These are phyloP conservation scores for Nemopilema nomurai DNA, from an alignment of 30 jellyfish, hydroid and myxozoan genomes.

Conservation along the genomic window DNA sequence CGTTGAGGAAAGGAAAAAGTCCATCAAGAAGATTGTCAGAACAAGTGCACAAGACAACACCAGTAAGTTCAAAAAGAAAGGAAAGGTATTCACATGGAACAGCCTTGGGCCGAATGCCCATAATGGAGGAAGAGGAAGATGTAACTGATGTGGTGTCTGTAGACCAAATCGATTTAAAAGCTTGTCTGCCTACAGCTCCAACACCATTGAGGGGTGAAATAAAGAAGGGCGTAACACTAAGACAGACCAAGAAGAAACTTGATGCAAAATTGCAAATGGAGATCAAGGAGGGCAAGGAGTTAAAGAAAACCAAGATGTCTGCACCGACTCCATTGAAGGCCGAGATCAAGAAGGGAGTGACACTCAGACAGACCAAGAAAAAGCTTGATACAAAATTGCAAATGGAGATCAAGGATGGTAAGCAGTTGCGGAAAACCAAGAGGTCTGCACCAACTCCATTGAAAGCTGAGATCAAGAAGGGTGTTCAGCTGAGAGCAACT, in stretches of 20 bases:
- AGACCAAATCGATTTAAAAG: neutral
- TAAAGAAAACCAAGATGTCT: constrained; percentile 51
- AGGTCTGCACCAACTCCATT: constrained; percentile 65
- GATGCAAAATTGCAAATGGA: constrained; percentile 34
- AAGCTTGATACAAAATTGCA: constrained; percentile 31
- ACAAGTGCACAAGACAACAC: constrained; percentile 32
- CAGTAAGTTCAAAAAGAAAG: neutral
- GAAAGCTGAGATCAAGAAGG: constrained; percentile 42
- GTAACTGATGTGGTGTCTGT: neutral
- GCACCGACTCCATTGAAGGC: constrained; percentile 82
- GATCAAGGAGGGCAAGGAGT: constrained; percentile 23
- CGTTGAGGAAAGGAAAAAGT: constrained; percentile 77
- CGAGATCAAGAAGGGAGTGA: constrained; percentile 58
- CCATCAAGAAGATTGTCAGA: constrained; percentile 77
- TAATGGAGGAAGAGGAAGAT: constrained; percentile 72
- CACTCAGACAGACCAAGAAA: constrained; percentile 49
- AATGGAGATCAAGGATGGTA: constrained; percentile 40
- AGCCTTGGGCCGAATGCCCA: constrained; percentile 56
- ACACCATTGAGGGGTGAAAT: constrained; percentile 84
- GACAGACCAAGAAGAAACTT: constrained; percentile 54
- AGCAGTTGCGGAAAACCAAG: constrained; percentile 36
- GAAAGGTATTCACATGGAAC: constrained; percentile 57
- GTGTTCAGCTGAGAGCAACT: constrained; percentile 50
- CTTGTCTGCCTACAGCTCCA: constrained; percentile 53
- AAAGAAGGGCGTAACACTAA: constrained; percentile 42